phyloP scores from a whole-genome alignment of 2,113 vertebrate genomes.

The Talpa occidentalis region DNA sequence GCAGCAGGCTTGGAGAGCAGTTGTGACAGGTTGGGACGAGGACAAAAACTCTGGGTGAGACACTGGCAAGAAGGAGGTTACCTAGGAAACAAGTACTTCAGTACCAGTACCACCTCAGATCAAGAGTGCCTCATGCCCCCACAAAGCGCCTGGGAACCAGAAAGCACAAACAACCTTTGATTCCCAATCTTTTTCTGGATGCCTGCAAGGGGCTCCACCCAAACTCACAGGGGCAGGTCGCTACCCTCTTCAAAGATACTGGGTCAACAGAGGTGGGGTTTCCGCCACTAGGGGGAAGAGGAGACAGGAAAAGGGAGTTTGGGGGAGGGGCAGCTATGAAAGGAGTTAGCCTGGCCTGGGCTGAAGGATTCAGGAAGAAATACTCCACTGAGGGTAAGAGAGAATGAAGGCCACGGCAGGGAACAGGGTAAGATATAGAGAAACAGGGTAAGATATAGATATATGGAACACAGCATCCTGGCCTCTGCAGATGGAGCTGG shows the following conservation, averaged over 20 bases:
- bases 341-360: background rate
- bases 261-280: conserved; percentile 51
- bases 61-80: background rate
- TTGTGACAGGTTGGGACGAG: conserved; percentile 12
- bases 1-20: background rate
- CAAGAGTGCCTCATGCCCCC: conserved; percentile 27
- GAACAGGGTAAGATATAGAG: conserved; percentile 21
- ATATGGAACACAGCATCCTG: conserved; percentile 39
- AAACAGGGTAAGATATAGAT: no score
- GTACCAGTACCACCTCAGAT: background rate
- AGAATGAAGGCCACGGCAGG: background rate
- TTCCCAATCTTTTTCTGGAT: background rate
- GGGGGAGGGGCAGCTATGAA: background rate
- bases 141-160: conserved; percentile 39
- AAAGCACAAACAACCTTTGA: conserved; percentile 32
- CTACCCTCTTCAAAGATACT: conserved; percentile 59
- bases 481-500: background rate
- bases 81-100: conserved; percentile 25
- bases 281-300: conserved; percentile 24
- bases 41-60: conserved; percentile 52
- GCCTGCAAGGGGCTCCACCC: background rate
- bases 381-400: background rate
- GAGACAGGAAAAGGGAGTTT: conserved; percentile 39
- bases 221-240: conserved; percentile 41
- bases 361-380: background rate